These are phyloP conservation scores for Ormyrus rosae DNA, from an alignment of 2,888 invertebrate species.

Conservation along the genomic window DNA sequence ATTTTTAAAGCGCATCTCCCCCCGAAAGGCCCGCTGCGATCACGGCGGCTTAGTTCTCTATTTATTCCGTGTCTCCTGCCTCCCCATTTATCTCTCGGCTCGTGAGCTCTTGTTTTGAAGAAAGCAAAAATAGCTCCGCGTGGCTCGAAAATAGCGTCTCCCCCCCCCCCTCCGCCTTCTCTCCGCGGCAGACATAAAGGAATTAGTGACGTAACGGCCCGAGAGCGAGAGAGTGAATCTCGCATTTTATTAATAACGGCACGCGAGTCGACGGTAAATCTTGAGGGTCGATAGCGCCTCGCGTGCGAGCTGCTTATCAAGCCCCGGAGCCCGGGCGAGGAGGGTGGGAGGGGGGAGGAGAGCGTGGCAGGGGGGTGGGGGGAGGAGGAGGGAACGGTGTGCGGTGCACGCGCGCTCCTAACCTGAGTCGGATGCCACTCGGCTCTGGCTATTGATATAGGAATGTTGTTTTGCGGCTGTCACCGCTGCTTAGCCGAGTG, in stretches of 20 bases:
- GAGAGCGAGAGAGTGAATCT: conserved; percentile 21
- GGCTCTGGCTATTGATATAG: too few species aligned
- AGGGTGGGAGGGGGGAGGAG: too few species aligned
- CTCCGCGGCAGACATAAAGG: conserved; percentile 25
- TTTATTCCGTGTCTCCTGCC: neutral
- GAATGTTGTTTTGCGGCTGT: too few species aligned
- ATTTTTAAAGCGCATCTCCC: too few species aligned
- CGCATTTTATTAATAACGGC: conserved; percentile 29
- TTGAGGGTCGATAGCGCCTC: conserved; percentile 3
- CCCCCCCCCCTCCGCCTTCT: neutral
- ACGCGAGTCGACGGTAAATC: conserved; percentile 17
- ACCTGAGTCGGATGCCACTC: too few species aligned
- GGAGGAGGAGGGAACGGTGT: too few species aligned
- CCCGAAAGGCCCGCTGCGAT: too few species aligned
- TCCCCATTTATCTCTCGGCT: neutral
- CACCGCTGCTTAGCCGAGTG: too few species aligned
- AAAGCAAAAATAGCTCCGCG: conserved; percentile 38
- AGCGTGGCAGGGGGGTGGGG: too few species aligned
- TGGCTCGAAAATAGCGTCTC: conserved; percentile 31
- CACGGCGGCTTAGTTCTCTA: neutral
- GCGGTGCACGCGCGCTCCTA: too few species aligned
- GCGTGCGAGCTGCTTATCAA: neutral
- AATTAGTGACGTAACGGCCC: conserved; percentile 33
- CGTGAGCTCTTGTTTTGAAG: conserved; percentile 15
- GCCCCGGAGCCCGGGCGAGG: too few species aligned